Percentiles rank a stretch among this genome's conserved stretches.
phyloP scores from a whole-genome alignment of 2,797 vertebrate species.

The Telmatherina bonti region DNA sequence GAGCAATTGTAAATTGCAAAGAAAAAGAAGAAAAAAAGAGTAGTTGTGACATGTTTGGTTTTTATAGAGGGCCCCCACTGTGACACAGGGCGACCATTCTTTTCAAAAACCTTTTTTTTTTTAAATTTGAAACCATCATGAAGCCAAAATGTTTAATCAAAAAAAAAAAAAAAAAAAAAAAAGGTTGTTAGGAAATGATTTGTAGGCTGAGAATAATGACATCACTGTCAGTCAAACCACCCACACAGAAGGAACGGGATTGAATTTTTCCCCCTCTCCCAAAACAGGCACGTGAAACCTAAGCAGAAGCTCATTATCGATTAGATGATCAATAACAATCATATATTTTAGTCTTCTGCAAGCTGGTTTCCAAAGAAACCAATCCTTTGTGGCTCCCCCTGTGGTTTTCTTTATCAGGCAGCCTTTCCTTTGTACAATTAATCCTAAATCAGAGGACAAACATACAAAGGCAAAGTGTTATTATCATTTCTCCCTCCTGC shows the following conservation, averaged over 20 bases:
- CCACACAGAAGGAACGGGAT: slow-evolving; percentile 19
- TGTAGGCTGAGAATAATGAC: slow-evolving; percentile 49
- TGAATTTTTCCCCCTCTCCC: background rate
- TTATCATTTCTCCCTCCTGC: slow-evolving; percentile 34
- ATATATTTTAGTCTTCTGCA: slow-evolving; percentile 49
- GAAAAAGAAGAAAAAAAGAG: slow-evolving; percentile 52
- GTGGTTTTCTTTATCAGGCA: slow-evolving; percentile 39
- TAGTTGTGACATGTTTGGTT: slow-evolving; percentile 60
- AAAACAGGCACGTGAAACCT: slow-evolving; percentile 57
- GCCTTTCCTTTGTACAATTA: slow-evolving; percentile 69
- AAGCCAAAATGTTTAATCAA: slow-evolving; percentile 37
- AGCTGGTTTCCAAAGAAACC: slow-evolving; percentile 34
- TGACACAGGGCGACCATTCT: slow-evolving; percentile 50
- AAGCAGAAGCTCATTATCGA: slow-evolving; percentile 56
- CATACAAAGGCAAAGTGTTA: slow-evolving; percentile 20
- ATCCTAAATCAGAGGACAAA: slow-evolving; percentile 36
- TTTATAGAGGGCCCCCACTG: slow-evolving; percentile 51
- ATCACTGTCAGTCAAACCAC: slow-evolving; percentile 53
- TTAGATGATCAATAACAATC: slow-evolving; percentile 69
- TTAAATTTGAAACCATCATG: slow-evolving; percentile 39
- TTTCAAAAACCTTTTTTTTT: slow-evolving; percentile 35
- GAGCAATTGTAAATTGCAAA: slow-evolving; percentile 75
- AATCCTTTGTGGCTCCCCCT: slow-evolving; percentile 43
- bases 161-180: background rate
- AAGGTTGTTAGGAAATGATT: slow-evolving; percentile 38